phyloP scores from a whole-genome alignment of 2,888 invertebrate genomes.

The Agrotis segetum region DNA sequence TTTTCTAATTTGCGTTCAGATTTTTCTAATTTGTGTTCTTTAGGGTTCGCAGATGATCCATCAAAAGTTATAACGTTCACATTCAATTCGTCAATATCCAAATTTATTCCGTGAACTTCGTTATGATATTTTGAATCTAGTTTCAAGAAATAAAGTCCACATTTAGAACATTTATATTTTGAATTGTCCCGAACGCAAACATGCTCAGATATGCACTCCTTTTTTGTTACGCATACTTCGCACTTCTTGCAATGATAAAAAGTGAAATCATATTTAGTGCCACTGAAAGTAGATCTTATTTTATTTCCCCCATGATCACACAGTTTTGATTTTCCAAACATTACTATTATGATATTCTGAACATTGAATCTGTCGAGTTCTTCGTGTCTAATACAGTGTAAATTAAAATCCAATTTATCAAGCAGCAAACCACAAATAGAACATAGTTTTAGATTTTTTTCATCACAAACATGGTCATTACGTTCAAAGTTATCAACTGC shows the following conservation, averaged over 20 bases:
- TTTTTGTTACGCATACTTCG: slow-evolving; percentile 71
- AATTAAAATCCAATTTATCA: slow-evolving; percentile 66
- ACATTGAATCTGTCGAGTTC: slow-evolving; percentile 69
- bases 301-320: slow-evolving; percentile 27
- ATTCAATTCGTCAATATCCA: slow-evolving; percentile 73
- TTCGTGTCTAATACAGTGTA: slow-evolving; percentile 76
- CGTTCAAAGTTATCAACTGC: slow-evolving; percentile 71
- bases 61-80: slow-evolving; percentile 72
- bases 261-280: slow-evolving; percentile 76
- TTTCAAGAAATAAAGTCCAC: slow-evolving; percentile 74
- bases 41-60: slow-evolving; percentile 1
- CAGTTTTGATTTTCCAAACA: slow-evolving; percentile 71
- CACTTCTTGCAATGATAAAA: slow-evolving; percentile 80
- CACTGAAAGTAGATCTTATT: slow-evolving; percentile 68
- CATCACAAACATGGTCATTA: slow-evolving; percentile 71
- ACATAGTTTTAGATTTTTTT: slow-evolving; percentile 71
- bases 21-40: background rate
- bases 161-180: slow-evolving; percentile 74
- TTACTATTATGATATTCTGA: slow-evolving; percentile 77
- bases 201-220: slow-evolving; percentile 67
- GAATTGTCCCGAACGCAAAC: slow-evolving; percentile 69
- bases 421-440: slow-evolving; percentile 75
- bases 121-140: slow-evolving; percentile 72
- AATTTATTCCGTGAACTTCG: slow-evolving; percentile 74
- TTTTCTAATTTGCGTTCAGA: slow-evolving; percentile 3